A percentile compares a stretch with the other conserved stretches of the same genome.
These are phyloP conservation scores for Neopipo cinnamomea DNA, from an alignment of 2,113 vertebrate species.

Conservation along the genomic window DNA sequence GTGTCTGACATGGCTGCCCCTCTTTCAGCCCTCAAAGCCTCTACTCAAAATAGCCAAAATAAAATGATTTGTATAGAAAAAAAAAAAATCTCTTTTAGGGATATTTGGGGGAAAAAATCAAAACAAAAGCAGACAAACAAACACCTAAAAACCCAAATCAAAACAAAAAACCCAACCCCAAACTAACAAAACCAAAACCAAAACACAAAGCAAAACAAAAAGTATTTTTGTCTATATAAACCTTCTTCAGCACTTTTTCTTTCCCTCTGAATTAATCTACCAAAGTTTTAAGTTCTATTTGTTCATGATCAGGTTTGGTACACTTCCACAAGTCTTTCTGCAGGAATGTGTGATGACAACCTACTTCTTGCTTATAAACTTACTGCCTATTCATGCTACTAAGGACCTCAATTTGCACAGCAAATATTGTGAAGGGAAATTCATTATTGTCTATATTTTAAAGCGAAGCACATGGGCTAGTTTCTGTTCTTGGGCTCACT, in stretches of 20 bases:
- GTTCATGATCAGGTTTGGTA: background rate
- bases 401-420: background rate
- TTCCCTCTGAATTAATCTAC: background rate
- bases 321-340: background rate
- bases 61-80: background rate
- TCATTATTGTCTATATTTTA: background rate
- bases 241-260: background rate
- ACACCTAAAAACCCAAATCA: background rate
- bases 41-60: background rate
- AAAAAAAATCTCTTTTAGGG: background rate
- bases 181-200: background rate
- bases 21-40: background rate
- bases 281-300: background rate
- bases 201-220: background rate
- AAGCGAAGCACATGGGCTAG: background rate
- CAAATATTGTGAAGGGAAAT: background rate
- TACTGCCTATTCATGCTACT: background rate
- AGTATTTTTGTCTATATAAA: background rate
- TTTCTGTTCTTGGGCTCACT: background rate
- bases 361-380: background rate
- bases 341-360: background rate
- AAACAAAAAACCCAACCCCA: background rate
- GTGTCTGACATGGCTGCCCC: accelerated
- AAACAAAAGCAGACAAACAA: background rate
- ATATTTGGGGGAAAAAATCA: background rate